Percentiles rank a stretch among this genome's conserved stretches.
Conservation (phyloP, 2,113 vertebrate genomes). For the Campylorhamphus procurvoides region DNA sequence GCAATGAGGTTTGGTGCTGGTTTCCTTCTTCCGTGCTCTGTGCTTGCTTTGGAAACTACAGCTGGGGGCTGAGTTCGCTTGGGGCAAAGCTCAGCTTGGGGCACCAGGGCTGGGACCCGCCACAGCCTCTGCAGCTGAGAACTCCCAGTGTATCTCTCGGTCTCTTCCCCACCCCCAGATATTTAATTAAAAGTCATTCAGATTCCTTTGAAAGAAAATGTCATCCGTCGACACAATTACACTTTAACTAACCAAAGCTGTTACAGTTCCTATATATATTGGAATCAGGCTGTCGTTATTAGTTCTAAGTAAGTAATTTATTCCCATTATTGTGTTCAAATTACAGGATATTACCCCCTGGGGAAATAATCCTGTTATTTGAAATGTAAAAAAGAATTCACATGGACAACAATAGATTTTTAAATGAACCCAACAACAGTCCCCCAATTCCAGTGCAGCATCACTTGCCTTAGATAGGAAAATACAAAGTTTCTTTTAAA, state of each 20-base stretch:
- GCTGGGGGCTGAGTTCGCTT: rapidly evolving
- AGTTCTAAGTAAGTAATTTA: constrained; percentile 74
- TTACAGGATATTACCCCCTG: constrained; percentile 71
- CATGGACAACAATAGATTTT: constrained; percentile 62
- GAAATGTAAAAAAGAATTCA: constrained; percentile 71
- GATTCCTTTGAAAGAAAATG: constrained; percentile 73
- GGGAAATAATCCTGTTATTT: constrained; percentile 73
- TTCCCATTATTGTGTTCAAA: constrained; percentile 74
- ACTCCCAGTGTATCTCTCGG: neutral
- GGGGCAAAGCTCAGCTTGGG: neutral
- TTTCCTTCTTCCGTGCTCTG: neutral
- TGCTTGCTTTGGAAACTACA: neutral
- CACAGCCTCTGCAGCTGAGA: neutral
- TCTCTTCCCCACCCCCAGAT: constrained; percentile 33
- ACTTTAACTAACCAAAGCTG: constrained; percentile 71
- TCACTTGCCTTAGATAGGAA: neutral
- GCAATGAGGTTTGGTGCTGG: rapidly evolving
- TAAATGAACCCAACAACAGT: constrained; percentile 54
- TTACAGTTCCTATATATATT: constrained; percentile 66
- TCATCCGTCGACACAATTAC: constrained; percentile 67
- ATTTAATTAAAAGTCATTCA: constrained; percentile 74
- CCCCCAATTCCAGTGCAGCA: neutral
- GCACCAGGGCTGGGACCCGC: neutral
- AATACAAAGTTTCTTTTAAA: constrained; percentile 6
- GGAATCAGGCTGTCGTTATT: constrained; percentile 69